A percentile compares a stretch with the other conserved stretches of the same genome.
Evolutionary conservation across 1,140 invertebrate species (phyloP).

Genomic region (Bacillus rossius): DNA sequence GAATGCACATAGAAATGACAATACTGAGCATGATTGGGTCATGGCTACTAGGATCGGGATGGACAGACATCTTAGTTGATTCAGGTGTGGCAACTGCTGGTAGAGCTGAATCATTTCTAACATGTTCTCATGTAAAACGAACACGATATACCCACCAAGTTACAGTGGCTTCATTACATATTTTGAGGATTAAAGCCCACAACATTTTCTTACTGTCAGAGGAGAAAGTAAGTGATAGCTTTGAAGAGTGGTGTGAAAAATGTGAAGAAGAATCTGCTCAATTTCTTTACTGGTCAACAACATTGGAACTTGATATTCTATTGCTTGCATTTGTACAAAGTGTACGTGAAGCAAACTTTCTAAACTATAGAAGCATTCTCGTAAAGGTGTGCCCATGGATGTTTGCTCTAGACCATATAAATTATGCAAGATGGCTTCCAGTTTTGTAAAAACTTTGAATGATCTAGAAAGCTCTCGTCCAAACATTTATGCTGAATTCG

Average conservation of each 20-base stretch:
- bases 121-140: slow-evolving; percentile 16
- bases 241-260: slow-evolving; percentile 8
- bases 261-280: slow-evolving; percentile 4
- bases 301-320: slow-evolving; percentile 13
- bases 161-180: slow-evolving; percentile 16
- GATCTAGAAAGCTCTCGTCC: neutral
- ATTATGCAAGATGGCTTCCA: slow-evolving; percentile 27
- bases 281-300: slow-evolving; percentile 15
- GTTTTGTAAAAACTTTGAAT: slow-evolving; percentile 25
- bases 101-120: slow-evolving; percentile 17
- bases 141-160: slow-evolving; percentile 23
- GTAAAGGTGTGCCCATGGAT: slow-evolving; percentile 22
- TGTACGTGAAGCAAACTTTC: slow-evolving; percentile 21
- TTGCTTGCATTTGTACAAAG: slow-evolving; percentile 13
- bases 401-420: slow-evolving; percentile 24
- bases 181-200: neutral
- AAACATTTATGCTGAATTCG: slow-evolving; percentile 2
- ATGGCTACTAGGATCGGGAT: slow-evolving; percentile 5
- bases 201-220: slow-evolving; percentile 2
- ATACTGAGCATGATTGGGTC: slow-evolving; percentile 1
- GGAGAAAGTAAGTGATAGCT: slow-evolving; percentile 5
- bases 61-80: slow-evolving; percentile 9
- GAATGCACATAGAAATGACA: slow-evolving; percentile 27
- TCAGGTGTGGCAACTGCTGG: slow-evolving; percentile 18
- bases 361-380: slow-evolving; percentile 20